Evolutionary conservation across 2,888 invertebrate genomes (phyloP).

Genomic region (Electrophaes corylata): DNA sequence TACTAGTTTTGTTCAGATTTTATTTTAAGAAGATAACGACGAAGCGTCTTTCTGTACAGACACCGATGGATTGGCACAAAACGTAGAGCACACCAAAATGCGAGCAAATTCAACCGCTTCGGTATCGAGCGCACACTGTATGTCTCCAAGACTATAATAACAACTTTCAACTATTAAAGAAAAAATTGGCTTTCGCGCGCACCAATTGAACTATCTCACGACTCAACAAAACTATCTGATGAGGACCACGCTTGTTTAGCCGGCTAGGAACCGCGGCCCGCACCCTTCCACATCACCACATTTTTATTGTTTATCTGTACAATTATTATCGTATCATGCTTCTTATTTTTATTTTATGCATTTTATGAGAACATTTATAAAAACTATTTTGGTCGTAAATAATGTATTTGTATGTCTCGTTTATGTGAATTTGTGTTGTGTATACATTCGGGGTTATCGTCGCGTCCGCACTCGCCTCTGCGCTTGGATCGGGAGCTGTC

Average conservation of each 20-base stretch:
- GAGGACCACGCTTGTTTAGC: slow-evolving; percentile 40
- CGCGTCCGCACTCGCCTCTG: slow-evolving; percentile 80
- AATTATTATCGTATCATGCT: slow-evolving; percentile 68
- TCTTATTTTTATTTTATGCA: slow-evolving; percentile 69
- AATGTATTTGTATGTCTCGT: slow-evolving; percentile 74
- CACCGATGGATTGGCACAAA: slow-evolving; percentile 65
- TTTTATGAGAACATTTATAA: slow-evolving; percentile 64
- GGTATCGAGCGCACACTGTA: slow-evolving; percentile 52
- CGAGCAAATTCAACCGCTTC: slow-evolving; percentile 54
- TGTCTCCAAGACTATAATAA: slow-evolving; percentile 28
- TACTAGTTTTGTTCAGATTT: slow-evolving; percentile 33
- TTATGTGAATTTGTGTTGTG: slow-evolving; percentile 84
- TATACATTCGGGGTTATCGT: slow-evolving; percentile 68
- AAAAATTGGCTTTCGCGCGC: slow-evolving; percentile 37
- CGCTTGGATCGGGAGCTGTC: slow-evolving; percentile 73
- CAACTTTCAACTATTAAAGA: background rate
- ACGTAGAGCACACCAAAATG: slow-evolving; percentile 60
- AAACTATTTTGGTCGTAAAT: slow-evolving; percentile 84
- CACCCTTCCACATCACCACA: slow-evolving; percentile 62
- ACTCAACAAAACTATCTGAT: slow-evolving; percentile 30
- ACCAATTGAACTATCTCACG: slow-evolving; percentile 29
- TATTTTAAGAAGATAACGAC: slow-evolving; percentile 38
- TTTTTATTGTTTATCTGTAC: slow-evolving; percentile 52
- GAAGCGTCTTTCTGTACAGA: slow-evolving; percentile 51
- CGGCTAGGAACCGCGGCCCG: slow-evolving; percentile 63